These are phyloP conservation scores for Limonius californicus DNA, from an alignment of 1,140 invertebrate genomes.

Conservation along the genomic window DNA sequence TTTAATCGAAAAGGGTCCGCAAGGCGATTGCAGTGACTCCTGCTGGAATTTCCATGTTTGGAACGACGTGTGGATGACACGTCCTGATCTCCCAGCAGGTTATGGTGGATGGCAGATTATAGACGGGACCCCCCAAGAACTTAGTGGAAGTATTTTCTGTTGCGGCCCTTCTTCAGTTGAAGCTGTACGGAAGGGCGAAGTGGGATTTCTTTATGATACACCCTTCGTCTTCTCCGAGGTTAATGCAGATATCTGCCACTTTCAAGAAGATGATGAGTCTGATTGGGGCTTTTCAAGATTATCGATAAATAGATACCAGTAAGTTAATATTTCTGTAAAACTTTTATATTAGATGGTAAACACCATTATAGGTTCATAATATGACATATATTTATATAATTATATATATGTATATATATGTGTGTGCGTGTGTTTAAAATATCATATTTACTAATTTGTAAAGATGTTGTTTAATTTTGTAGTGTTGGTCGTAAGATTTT, in stretches of 20 bases:
- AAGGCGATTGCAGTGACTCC: constrained; percentile 57
- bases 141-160: constrained; percentile 58
- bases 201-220: constrained; percentile 70
- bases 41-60: constrained; percentile 82
- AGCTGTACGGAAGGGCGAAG: constrained; percentile 69
- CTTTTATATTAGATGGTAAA: background rate
- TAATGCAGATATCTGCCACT: constrained; percentile 72
- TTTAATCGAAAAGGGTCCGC: constrained; percentile 58
- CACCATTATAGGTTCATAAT: background rate
- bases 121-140: constrained; percentile 75
- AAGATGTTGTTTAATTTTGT: constrained; percentile 22
- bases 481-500: constrained; percentile 69
- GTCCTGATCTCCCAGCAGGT: constrained; percentile 68
- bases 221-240: constrained; percentile 75
- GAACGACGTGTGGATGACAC: constrained; percentile 80
- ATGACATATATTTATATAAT: background rate
- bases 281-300: constrained; percentile 63
- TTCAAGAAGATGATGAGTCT: constrained; percentile 60
- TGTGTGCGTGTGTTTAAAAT: too few relatives aligned
- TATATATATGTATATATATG: too few relatives aligned
- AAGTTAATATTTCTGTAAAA: constrained; percentile 40
- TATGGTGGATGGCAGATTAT: constrained; percentile 79
- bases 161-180: constrained; percentile 69
- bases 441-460: too few relatives aligned
- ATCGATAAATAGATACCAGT: constrained; percentile 62